Evolutionary conservation across 2,888 invertebrate genomes (phyloP).

Genomic region (Gastrophysa polygoni): DNA sequence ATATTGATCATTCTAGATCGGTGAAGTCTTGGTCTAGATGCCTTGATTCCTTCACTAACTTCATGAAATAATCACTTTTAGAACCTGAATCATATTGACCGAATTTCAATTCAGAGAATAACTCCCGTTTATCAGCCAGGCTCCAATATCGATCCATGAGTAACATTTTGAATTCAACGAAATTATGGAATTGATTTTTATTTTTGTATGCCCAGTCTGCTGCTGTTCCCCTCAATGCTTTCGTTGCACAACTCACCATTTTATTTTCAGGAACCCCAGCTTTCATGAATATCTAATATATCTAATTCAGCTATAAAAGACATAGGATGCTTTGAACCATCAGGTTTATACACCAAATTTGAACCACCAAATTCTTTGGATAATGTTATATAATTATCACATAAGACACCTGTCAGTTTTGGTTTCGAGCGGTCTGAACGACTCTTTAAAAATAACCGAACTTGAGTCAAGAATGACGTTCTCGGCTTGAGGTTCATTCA

Average conservation of each 20-base stretch:
- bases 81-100: background rate
- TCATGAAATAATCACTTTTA: background rate
- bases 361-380: too few relatives aligned
- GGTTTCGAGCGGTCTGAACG: too few relatives aligned
- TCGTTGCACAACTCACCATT: conserved; percentile 10
- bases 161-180: conserved; percentile 13
- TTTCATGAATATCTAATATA: conserved; percentile 17
- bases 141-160: conserved; percentile 23
- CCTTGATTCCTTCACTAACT: background rate
- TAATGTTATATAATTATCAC: too few relatives aligned
- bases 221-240: conserved; percentile 22
- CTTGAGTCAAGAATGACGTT: too few relatives aligned
- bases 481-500: too few relatives aligned
- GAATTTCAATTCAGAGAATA: conserved; percentile 19
- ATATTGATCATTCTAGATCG: too few relatives aligned
- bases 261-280: conserved; percentile 20
- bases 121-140: conserved; percentile 19
- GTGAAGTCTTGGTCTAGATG: too few relatives aligned
- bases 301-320: conserved; percentile 21
- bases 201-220: conserved; percentile 21
- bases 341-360: conserved; percentile 4
- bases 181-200: conserved; percentile 8
- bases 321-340: conserved; percentile 16
- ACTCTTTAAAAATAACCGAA: too few relatives aligned
- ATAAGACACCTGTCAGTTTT: too few relatives aligned